phyloP scores from a whole-genome alignment of 1,140 invertebrate species.

The Harpegnathos saltator region DNA sequence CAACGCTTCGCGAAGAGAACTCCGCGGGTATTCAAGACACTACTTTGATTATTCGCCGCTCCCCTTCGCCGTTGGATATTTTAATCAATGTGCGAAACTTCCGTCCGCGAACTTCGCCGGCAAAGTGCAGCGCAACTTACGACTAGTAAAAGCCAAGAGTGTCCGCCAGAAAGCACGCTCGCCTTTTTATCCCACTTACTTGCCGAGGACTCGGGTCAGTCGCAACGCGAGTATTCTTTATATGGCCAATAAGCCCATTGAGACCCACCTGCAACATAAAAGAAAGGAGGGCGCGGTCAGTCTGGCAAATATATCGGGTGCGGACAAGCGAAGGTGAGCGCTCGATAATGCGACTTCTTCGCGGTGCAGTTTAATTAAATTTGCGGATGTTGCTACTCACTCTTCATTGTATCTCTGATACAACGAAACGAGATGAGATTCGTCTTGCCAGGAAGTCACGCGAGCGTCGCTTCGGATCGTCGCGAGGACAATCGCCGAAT shows the following conservation, averaged over 20 bases:
- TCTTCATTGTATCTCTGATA: background rate
- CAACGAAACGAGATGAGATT: background rate
- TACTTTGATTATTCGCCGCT: background rate
- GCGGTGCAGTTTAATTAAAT: background rate
- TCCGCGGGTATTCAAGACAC: conserved; percentile 7
- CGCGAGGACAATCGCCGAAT: background rate
- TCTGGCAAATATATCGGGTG: background rate
- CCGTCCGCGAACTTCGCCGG: conserved; percentile 11
- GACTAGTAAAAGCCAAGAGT: conserved; percentile 17
- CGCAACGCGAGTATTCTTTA: conserved; percentile 46
- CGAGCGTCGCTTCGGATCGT: background rate
- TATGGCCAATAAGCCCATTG: background rate
- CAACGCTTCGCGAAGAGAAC: background rate
- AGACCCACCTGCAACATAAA: conserved; percentile 66
- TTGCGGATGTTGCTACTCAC: background rate
- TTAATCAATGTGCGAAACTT: conserved; percentile 9
- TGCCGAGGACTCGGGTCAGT: background rate
- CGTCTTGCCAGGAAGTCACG: background rate
- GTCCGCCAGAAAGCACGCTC: background rate
- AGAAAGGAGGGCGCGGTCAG: background rate
- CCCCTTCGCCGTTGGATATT: background rate
- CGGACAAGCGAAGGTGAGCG: background rate
- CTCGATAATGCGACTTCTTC: background rate
- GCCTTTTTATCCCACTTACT: conserved; percentile 53
- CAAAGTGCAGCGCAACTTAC: background rate